These are phyloP conservation scores for Phengaris alcon DNA, from an alignment of 2,888 invertebrate species.

Conservation along the genomic window DNA sequence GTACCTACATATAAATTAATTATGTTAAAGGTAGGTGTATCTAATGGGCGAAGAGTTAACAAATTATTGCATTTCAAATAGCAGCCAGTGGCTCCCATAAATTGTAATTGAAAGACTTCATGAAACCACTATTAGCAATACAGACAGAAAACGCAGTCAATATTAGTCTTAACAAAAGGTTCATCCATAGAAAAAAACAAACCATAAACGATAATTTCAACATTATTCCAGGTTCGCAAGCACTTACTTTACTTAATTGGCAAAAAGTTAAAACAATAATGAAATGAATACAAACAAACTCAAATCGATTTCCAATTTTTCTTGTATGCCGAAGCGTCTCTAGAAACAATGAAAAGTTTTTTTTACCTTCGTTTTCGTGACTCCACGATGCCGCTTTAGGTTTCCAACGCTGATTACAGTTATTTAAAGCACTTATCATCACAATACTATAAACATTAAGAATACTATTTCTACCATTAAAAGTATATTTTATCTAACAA, in stretches of 20 bases:
- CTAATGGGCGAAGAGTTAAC: background rate
- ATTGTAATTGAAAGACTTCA: background rate
- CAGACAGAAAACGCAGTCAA: background rate
- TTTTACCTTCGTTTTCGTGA: conserved; percentile 80
- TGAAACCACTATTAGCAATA: background rate
- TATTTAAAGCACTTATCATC: conserved; percentile 79
- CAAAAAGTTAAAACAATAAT: conserved; percentile 41
- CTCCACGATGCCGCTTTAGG: conserved; percentile 80
- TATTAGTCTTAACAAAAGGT: background rate
- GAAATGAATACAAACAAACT: conserved; percentile 37
- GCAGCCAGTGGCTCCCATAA: background rate
- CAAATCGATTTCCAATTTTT: conserved; percentile 56
- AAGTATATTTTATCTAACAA: conserved; percentile 38
- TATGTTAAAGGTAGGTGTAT: too few relatives aligned
- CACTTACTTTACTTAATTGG: background rate
- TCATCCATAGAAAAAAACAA: background rate
- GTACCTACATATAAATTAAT: too few relatives aligned
- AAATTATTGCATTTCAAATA: background rate
- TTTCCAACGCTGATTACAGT: conserved; percentile 76
- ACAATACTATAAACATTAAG: conserved; percentile 68
- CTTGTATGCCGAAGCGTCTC: conserved; percentile 51
- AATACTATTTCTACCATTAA: conserved; percentile 67
- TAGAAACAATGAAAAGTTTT: conserved; percentile 68
- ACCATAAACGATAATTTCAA: background rate
- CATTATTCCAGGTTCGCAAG: background rate